Evolutionary conservation across 2,113 vertebrate genomes (phyloP).

Genomic region (Cheilinus undulatus): DNA sequence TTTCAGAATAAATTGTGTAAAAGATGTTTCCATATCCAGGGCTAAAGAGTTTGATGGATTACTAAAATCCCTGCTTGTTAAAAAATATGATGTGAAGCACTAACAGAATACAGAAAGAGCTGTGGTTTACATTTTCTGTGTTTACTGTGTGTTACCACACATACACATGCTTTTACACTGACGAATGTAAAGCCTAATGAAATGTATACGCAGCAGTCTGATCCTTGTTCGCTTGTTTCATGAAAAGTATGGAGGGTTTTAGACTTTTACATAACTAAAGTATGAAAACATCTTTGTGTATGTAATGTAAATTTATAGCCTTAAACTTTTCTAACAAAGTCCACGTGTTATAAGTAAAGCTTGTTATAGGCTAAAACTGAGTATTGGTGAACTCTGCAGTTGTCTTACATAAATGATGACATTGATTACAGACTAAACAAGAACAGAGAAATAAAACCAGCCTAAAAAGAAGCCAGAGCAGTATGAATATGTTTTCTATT

Average conservation of each 20-base stretch:
- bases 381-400: slow-evolving; percentile 14
- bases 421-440: slow-evolving; percentile 17
- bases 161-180: slow-evolving; percentile 21
- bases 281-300: background rate
- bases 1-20: slow-evolving; percentile 20
- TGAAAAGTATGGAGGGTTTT: slow-evolving; percentile 9
- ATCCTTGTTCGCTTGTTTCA: slow-evolving; percentile 24
- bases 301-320: slow-evolving; percentile 36
- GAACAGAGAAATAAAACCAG: slow-evolving; percentile 40
- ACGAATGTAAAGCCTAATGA: slow-evolving; percentile 38
- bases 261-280: slow-evolving; percentile 3
- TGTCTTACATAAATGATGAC: slow-evolving; percentile 30
- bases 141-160: slow-evolving; percentile 6
- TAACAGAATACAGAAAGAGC: background rate
- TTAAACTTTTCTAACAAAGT: slow-evolving; percentile 26
- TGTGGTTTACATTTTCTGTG: background rate
- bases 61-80: background rate
- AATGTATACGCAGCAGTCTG: slow-evolving; percentile 43
- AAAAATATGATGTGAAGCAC: background rate
- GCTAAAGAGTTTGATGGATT: slow-evolving; percentile 15
- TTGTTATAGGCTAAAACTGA: background rate
- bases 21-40: slow-evolving; percentile 10
- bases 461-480: slow-evolving; percentile 6
- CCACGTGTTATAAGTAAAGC: slow-evolving; percentile 46
- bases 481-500: background rate